phyloP scores from a whole-genome alignment of 1,140 invertebrate species.

The Danaus plexippus region DNA sequence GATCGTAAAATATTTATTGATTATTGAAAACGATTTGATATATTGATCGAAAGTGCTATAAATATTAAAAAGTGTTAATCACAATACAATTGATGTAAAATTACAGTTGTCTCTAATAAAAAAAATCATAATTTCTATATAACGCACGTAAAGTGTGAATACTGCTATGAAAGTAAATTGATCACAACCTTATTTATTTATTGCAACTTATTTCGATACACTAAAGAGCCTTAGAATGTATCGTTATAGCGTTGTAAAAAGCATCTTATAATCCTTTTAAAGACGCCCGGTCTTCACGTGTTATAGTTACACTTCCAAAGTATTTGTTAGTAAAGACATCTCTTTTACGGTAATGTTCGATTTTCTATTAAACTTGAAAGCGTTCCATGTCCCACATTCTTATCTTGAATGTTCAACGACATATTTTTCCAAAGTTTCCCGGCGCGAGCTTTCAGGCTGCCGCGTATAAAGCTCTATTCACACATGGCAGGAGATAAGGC shows the following conservation, averaged over 20 bases:
- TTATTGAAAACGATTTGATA: not conserved
- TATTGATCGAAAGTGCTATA: too few relatives aligned
- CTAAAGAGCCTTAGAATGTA: not conserved
- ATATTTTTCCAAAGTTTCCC: constrained; percentile 72
- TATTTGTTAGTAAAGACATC: constrained; percentile 69
- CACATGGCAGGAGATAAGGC: constrained; percentile 70
- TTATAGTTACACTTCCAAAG: constrained; percentile 50
- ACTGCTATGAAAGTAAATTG: too few relatives aligned
- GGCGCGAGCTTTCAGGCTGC: constrained; percentile 65
- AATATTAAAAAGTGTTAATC: too few relatives aligned
- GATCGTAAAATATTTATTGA: too few relatives aligned
- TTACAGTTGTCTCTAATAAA: too few relatives aligned
- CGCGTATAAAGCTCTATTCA: constrained; percentile 70
- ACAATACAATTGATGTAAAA: too few relatives aligned
- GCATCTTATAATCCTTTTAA: constrained; percentile 38
- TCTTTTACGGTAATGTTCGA: constrained; percentile 70
- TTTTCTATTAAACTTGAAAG: constrained; percentile 72
- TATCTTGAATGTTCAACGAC: constrained; percentile 67
- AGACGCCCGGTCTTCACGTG: constrained; percentile 29
- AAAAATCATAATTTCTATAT: too few relatives aligned
- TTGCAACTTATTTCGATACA: too few relatives aligned
- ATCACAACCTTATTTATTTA: too few relatives aligned
- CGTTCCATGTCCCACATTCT: constrained; percentile 67
- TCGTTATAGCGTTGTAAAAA: constrained; percentile 17
- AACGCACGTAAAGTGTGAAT: too few relatives aligned